Conservation (phyloP, 2,888 invertebrate species). For the Baronia brevicornis region DNA sequence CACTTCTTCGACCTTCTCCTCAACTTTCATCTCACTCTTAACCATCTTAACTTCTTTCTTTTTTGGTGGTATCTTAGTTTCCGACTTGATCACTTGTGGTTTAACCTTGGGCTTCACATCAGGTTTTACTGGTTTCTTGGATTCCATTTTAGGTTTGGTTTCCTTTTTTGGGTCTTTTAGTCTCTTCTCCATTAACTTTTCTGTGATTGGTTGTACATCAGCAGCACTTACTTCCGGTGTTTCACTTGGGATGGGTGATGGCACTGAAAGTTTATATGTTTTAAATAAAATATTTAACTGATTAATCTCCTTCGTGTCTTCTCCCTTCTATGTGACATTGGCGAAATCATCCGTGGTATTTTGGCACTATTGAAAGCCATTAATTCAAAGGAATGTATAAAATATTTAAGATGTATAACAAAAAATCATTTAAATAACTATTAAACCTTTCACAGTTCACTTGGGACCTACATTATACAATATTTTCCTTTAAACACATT, state of each 20-base stretch:
- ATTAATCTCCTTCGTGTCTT: no score
- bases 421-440: no score
- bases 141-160: conserved; percentile 19
- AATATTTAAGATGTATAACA: no score
- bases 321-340: no score
- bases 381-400: no score
- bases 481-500: no score
- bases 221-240: conserved; percentile 58
- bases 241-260: conserved; percentile 35
- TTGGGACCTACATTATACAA: no score
- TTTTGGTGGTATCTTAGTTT: conserved; percentile 31
- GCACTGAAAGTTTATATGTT: conserved; percentile 28
- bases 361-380: no score
- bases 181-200: conserved; percentile 30
- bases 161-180: conserved; percentile 22
- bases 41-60: conserved; percentile 32
- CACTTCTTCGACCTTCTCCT: conserved; percentile 28
- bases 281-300: no score
- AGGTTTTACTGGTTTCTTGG: conserved; percentile 21
- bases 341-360: no score
- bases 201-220: conserved; percentile 34
- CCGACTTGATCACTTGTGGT: conserved; percentile 25
- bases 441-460: no score
- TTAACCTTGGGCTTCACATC: conserved; percentile 32
- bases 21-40: conserved; percentile 37